Percentiles rank a stretch among this genome's conserved stretches.
These are phyloP conservation scores for Bubo bubo DNA, from an alignment of 2,113 vertebrate species.

Conservation along the genomic window DNA sequence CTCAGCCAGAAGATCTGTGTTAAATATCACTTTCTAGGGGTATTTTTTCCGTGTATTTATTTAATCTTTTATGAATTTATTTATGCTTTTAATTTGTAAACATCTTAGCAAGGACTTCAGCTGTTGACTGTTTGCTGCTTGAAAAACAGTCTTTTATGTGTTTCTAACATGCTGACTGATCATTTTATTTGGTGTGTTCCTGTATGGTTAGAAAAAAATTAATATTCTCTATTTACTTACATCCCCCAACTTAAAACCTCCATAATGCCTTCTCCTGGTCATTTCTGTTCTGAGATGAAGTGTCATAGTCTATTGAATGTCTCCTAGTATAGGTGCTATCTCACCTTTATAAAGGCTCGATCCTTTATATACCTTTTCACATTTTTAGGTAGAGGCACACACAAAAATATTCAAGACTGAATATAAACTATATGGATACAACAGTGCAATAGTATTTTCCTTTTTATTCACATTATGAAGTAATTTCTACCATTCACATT, in stretches of 20 bases:
- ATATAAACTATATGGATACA: not conserved
- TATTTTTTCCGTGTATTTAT: not conserved
- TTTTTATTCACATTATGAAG: not conserved
- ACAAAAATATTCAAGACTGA: not conserved
- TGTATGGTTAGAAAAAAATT: not conserved
- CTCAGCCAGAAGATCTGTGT: not conserved
- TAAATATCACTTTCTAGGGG: not conserved
- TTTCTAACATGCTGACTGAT: not conserved
- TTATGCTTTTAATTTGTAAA: not conserved
- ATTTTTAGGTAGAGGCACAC: not conserved
- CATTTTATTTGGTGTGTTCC: not conserved
- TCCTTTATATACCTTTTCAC: not conserved
- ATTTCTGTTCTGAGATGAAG: not conserved
- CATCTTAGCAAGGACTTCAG: not conserved
- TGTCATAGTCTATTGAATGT: not conserved
- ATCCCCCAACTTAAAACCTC: not conserved
- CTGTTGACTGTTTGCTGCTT: not conserved
- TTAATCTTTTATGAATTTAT: not conserved
- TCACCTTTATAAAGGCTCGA: not conserved
- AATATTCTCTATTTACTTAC: not conserved
- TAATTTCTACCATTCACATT: not conserved
- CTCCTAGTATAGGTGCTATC: not conserved
- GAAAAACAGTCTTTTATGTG: not conserved
- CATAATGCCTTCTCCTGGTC: not conserved
- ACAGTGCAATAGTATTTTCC: not conserved